Conservation (phyloP, 2,888 invertebrate species). For the Aplocera efformata region DNA sequence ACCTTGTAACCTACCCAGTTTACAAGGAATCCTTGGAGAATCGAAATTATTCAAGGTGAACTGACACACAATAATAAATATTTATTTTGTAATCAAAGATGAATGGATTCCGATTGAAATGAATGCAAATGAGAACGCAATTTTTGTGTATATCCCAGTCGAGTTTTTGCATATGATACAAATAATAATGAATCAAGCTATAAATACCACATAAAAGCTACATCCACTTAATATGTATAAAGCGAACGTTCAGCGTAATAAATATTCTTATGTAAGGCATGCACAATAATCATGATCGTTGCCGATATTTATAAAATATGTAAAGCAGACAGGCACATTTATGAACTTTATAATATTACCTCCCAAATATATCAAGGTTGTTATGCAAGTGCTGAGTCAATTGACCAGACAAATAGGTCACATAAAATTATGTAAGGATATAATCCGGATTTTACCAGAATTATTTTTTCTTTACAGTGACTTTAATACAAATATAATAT, state of each 20-base stretch:
- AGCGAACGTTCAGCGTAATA: conserved; percentile 13
- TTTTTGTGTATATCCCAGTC: conserved; percentile 6
- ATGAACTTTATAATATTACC: conserved; percentile 13
- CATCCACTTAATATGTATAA: conserved; percentile 10
- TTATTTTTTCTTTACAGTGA: no score
- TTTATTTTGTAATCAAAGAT: conserved; percentile 17
- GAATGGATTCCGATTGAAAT: conserved; percentile 9
- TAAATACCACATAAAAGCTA: not conserved
- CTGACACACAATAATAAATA: conserved; percentile 17
- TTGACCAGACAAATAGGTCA: conserved; percentile 6
- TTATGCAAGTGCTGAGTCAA: conserved; percentile 8
- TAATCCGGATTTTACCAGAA: no score
- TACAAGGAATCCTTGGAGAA: conserved; percentile 18
- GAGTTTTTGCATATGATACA: not conserved
- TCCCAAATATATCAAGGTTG: conserved; percentile 6
- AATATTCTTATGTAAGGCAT: conserved; percentile 18
- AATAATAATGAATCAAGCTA: not conserved
- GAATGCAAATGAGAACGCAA: conserved; percentile 8
- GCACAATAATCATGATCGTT: conserved; percentile 22
- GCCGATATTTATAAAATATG: conserved; percentile 16
- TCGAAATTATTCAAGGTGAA: conserved; percentile 7
- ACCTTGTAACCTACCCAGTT: no score
- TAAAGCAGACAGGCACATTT: conserved; percentile 8
- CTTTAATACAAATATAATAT: no score
- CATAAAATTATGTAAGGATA: no score